phyloP scores from a whole-genome alignment of 2,888 invertebrate genomes.

The Tetrapedia diversipes region DNA sequence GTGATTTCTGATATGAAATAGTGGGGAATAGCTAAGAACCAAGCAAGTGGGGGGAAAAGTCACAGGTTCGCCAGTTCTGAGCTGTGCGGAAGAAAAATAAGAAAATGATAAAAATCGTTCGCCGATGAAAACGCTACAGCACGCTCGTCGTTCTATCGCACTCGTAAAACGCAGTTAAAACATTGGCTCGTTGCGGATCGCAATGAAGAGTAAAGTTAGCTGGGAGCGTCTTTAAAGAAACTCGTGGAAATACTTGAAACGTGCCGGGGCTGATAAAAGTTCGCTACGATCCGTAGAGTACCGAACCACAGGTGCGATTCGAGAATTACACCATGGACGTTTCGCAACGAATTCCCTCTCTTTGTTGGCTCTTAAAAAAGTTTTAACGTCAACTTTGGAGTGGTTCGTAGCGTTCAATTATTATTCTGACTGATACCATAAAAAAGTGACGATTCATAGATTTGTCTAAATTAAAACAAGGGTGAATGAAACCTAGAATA shows the following conservation, averaged over 20 bases:
- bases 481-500: too few species aligned
- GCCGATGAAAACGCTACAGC: slow-evolving; percentile 27
- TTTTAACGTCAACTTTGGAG: slow-evolving; percentile 4
- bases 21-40: too few species aligned
- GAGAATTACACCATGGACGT: not conserved
- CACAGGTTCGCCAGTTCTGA: too few species aligned
- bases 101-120: slow-evolving; percentile 8
- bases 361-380: not conserved
- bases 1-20: too few species aligned
- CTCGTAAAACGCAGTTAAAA: slow-evolving; percentile 32
- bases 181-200: not conserved
- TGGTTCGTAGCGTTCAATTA: not conserved
- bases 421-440: not conserved
- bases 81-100: too few species aligned
- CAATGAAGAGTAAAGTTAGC: slow-evolving; percentile 19
- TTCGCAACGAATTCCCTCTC: slow-evolving; percentile 4
- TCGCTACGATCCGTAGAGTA: not conserved
- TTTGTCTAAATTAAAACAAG: too few species aligned
- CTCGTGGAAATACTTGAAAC: slow-evolving; percentile 5
- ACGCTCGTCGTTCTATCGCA: slow-evolving; percentile 9
- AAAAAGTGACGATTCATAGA: too few species aligned
- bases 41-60: too few species aligned
- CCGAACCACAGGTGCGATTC: slow-evolving; percentile 10
- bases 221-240: slow-evolving; percentile 18
- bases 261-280: slow-evolving; percentile 13